These are phyloP conservation scores for Polypedilum pembai DNA, from an alignment of 1,140 invertebrate species.

Conservation along the genomic window DNA sequence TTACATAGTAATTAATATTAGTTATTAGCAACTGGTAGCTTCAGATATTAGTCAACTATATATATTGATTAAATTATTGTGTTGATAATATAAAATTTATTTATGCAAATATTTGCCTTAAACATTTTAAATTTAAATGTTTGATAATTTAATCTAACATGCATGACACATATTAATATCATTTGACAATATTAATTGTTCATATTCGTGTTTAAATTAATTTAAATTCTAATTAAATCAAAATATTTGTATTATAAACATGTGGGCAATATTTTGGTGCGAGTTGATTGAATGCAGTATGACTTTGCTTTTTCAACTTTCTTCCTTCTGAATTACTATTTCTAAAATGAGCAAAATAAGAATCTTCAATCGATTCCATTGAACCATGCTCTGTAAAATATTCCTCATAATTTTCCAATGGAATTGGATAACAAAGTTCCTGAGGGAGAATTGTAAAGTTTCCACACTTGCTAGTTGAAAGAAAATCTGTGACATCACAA, in stretches of 20 bases:
- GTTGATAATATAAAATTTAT: too few relatives aligned
- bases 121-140: too few relatives aligned
- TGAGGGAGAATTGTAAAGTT: background rate
- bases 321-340: background rate
- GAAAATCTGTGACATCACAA: background rate
- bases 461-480: background rate
- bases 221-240: too few relatives aligned
- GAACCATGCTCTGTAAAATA: background rate
- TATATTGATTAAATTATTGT: too few relatives aligned
- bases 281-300: background rate
- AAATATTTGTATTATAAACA: background rate
- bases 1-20: too few relatives aligned
- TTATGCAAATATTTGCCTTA: too few relatives aligned
- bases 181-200: too few relatives aligned
- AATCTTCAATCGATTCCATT: background rate
- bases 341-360: constrained; percentile 12
- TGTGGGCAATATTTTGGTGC: constrained; percentile 24
- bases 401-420: background rate
- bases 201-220: too few relatives aligned
- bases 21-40: too few relatives aligned
- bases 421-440: constrained; percentile 9
- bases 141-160: too few relatives aligned
- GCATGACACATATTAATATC: too few relatives aligned
- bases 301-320: background rate
- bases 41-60: too few relatives aligned